Evolutionary conservation across 2,797 vertebrate genomes (phyloP).

Genomic region (Onychomys leucogaster): DNA sequence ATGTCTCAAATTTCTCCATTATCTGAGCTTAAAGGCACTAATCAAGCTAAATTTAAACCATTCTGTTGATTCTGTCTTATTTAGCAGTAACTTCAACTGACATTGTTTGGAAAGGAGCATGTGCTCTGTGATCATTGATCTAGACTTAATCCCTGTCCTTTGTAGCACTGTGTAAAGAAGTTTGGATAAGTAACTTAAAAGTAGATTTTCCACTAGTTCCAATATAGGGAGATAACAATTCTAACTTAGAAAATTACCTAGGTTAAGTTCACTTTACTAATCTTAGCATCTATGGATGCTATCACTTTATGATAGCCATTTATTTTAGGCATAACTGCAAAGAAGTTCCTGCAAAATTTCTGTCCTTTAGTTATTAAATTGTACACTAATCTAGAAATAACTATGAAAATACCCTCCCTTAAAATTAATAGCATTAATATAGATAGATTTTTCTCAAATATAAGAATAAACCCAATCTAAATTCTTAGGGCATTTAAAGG

Average conservation of each 20-base stretch:
- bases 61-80: neutral
- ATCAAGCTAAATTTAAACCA: neutral
- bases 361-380: neutral
- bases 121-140: neutral
- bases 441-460: neutral
- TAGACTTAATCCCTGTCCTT: neutral
- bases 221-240: neutral
- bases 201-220: neutral
- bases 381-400: neutral
- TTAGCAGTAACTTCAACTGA: neutral
- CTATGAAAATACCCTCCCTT: neutral
- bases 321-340: neutral
- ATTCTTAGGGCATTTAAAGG: neutral
- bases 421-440: neutral
- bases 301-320: neutral
- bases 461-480: neutral
- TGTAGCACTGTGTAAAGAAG: neutral
- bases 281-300: neutral
- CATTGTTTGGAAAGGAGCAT: neutral
- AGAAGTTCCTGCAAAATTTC: neutral
- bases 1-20: neutral
- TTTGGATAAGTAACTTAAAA: neutral
- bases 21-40: conserved; percentile 25
- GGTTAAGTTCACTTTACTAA: neutral
- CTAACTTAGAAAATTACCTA: conserved; percentile 12